These are phyloP conservation scores for Syrrhaptes paradoxus DNA, from an alignment of 2,113 vertebrate genomes.

Conservation along the genomic window DNA sequence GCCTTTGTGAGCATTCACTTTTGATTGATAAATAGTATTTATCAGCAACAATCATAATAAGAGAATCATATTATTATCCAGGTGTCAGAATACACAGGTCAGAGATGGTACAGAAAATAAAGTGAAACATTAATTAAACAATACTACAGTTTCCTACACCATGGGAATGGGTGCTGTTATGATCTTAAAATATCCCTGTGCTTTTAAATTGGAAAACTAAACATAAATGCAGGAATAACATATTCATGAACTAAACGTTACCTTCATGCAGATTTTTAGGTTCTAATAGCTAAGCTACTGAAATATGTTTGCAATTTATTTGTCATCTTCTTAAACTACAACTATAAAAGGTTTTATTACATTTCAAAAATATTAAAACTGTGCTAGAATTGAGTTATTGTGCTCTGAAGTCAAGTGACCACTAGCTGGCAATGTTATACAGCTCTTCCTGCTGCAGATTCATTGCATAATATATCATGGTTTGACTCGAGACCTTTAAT, in stretches of 20 bases:
- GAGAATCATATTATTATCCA: not conserved
- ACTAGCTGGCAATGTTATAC: conserved; percentile 73
- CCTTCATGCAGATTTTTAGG: not conserved
- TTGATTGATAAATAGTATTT: not conserved
- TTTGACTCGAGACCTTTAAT: conserved; percentile 61
- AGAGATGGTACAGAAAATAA: not conserved
- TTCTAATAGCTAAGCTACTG: not conserved
- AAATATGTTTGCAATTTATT: conserved; percentile 12
- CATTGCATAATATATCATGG: conserved; percentile 33
- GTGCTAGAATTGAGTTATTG: conserved; percentile 24
- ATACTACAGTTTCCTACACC: not conserved
- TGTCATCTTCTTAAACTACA: not conserved
- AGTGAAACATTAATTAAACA: not conserved
- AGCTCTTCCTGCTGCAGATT: conserved; percentile 45
- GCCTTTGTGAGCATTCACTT: not conserved
- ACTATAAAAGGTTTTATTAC: not conserved
- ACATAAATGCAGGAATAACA: not conserved
- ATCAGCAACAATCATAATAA: not conserved
- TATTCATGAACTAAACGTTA: not conserved
- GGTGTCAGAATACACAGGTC: not conserved
- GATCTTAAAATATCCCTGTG: not conserved
- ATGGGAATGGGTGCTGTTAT: not conserved
- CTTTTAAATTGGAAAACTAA: not conserved
- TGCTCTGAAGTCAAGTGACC: conserved; percentile 51
- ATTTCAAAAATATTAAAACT: conserved; percentile 34